Base-by-base conservation (phyloP, 2,888 invertebrate genomes). In the Torymus texanus region DNA sequence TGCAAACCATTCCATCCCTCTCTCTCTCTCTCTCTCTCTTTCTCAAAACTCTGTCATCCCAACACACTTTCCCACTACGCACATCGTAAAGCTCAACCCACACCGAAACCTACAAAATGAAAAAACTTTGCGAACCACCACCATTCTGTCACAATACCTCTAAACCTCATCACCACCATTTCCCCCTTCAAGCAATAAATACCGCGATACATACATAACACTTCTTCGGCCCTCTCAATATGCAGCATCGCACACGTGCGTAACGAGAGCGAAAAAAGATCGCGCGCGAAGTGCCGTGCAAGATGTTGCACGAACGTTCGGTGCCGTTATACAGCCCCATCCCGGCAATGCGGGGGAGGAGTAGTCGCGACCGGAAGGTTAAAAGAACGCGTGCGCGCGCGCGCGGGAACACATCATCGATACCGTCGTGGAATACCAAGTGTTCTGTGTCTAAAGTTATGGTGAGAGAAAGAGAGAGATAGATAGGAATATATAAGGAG, bases 291-390 rank as follows among this genome's bases (percentile, higher is more conserved):
- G 85, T 87, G 85, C 85, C 85, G 81, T 76, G 83, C 88, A 89
- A 89, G 87, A 88, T 89, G 88, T 88, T 88, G 87, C 88, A 84
- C 41, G 84, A 21, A 21, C 21, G 21, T 21, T 84, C 86, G 87
- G 86, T 88, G 41, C 41, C 41, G 41, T 41, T 41, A 41, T 88
- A 88, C 86, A 87, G 85, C 85, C 85, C 86, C 85, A 8, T 41
- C 41, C 8, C 8, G 41, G 41, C 41, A 29, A 29, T 0, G 29
- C 29, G 29, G 29, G 5, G 2, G 29, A 5, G 3, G 29, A n/a
- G n/a, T n/a, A n/a, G n/a, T n/a, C n/a, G n/a, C n/a, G n/a, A n/a
- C n/a, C n/a, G 29, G 29, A 5, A 29, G 41, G 41, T 41, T 41
- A 41, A 41, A 41, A 41, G 41, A 41, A 41, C 41, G 41, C 41